Evolutionary conservation across 2,113 vertebrate species (phyloP), one percentile per base, ranked within the genome.

Genomic region (Apodemus speciosus): DNA sequence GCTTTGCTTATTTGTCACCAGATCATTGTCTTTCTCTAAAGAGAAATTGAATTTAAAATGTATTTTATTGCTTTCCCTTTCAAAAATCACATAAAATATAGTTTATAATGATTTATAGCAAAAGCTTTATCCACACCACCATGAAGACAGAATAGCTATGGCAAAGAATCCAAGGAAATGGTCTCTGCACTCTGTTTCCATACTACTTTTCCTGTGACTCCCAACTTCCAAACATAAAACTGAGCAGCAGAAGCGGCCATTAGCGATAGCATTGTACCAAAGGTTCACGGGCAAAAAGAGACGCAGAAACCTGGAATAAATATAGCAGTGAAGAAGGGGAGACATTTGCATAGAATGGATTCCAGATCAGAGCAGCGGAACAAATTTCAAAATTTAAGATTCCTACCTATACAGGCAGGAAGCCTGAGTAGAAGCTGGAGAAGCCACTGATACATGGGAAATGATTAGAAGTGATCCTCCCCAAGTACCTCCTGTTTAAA

Each of bases 401-500:
- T 79, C 43, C 76, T n/a, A 79, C 38, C 9, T 51, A 25, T 64
- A 23, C 2, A 71, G 68, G 46, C 88, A 92, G 77, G 80, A 95
- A 96, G 95, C 75, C 80, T 95, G 76, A 43, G 27, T 76, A 90
- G 95, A 95, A 91, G 60, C 69, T 83, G 79, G 13, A 85, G 73
- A 93, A 87, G 27, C 32, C 46, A 85, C 3, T 32, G 32, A 85
- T 95, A 38, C 89, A 25, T 72, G 92, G 72, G 88, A 94, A 89
- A 90, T 89, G 90, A 46, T 85, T 75, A 92, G 25, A 49, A 32
- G 92, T 20, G 35, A 84, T 95, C 91, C 88, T 89, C 83, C 32
- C 14, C 6, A n/a, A 76, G n/a, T 92, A 95, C 76, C 90, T 95
- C 75, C 73, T 93, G 40, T 92, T 94, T 95, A 75, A 96, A 90